Base-by-base conservation (phyloP, 2,888 invertebrate species). In the Parnassius mnemosyne region DNA sequence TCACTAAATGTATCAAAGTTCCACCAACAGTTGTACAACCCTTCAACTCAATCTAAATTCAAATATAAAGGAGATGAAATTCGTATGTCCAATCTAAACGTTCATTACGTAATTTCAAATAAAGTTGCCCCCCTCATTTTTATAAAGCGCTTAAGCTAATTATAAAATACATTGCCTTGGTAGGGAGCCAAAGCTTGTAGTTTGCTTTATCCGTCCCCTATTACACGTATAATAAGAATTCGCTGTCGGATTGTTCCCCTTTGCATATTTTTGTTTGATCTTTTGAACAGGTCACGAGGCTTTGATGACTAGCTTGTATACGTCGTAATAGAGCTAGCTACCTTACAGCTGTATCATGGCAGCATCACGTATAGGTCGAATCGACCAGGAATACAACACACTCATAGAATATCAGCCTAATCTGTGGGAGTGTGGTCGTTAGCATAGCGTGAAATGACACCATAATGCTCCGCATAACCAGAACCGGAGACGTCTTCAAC, bases 101-200 rank as follows among this genome's bases (percentile, higher is more conserved):
- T 89, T 90, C 79, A 89, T 89, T 88, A 87, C 71, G 74, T 78
- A 71, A 82, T 82, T 80, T 79, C 69, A 76, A 78, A 80, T 71
- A 73, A 66, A 67, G 66, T 70, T 67, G 65, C 71, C 79, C 88
- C 85, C 81, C 81, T 47, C 34, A 34, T 34, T 34, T 51, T 72
- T 79, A 83, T 86, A 86, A 89, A 85, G 83, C 83, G 86, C 88
- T 89, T 89, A 85, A 84, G 86, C 87, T 90, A 90, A 91, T 91
- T 89, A 88, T 80, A 85, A 86, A 84, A 83, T 89, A 87, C 85
- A 86, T 83, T 79, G 81, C 76, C 70, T 70, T 66, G 71, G 56
- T 66, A 67, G 69, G 71, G 79, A 69, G 80, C 77, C 78, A 49
- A 77, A 77, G 81, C 79, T 78, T 79, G 80, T 76, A 80, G 78